Base-by-base conservation (phyloP, 2,113 vertebrate species). In the Leptobrachium leishanense region DNA sequence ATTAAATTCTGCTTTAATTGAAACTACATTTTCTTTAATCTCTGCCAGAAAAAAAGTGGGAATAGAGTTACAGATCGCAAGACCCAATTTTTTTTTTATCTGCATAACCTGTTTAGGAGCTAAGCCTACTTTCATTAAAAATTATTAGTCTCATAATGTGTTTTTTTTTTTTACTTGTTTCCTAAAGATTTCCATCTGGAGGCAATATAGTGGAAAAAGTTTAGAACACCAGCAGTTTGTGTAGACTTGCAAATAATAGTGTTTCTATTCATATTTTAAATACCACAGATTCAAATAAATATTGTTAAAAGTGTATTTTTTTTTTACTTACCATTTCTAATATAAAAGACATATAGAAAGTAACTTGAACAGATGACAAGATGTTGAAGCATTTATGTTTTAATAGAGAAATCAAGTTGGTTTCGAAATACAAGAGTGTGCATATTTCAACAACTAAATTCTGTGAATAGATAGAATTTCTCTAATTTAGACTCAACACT, bases 101-200 rank as follows among this genome's bases (percentile, higher is more conserved):
- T 88, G 57, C 50, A 82, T 81, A 88, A 88, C 86, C 87, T 85
- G 81, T 75, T 86, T 76, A 71, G 84, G 79, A 88, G 78, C 84
- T 81, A 86, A 86, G 88, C 87, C 88, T 89, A 91, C 84, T 89
- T 92, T 90, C 89, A 90, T 91, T 90, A 88, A 92, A 92, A 89
- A 90, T 90, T 90, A 91, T 90, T 88, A 83, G 87, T 84, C 89
- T 89, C 86, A 83, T 91, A 90, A 90, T 82, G 54, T 85, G 82
- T 85, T 72, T 80, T 82, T 86, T 77, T 82, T 75, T 76, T 77
- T 67, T 40, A 12, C 1, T 31, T 40, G 84, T 83, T 31, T 31
- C 20, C 20, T 86, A 85, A 87, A 84, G 74, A 77, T 68, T 82
- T 79, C 83, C 91, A 91, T 89, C 88, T 91, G 88, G 87, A 87